These are phyloP conservation scores for Peromyscus attwateri DNA, from an alignment of 2,797 vertebrate species.

Conservation along the genomic window DNA sequence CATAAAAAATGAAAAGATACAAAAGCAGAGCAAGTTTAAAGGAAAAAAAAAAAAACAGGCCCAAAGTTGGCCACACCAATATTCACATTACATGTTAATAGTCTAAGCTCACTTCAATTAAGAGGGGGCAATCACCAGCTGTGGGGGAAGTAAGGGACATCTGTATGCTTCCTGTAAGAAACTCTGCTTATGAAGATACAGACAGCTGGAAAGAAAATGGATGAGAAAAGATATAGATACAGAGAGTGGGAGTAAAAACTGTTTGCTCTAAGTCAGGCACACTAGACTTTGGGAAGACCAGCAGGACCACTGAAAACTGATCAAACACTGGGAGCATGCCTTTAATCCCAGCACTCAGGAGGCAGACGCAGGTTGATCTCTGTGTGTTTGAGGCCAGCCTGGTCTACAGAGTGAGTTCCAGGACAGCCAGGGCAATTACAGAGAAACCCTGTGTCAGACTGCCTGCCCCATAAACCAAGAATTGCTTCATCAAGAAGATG, in stretches of 20 bases:
- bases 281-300: background rate
- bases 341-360: background rate
- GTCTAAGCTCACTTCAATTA: background rate
- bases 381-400: background rate
- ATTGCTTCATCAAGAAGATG: background rate
- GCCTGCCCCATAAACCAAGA: background rate
- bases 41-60: background rate
- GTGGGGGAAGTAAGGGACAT: background rate
- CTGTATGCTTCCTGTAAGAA: background rate
- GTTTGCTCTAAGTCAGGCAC: background rate
- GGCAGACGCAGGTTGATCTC: background rate
- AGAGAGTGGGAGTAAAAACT: background rate
- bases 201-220: background rate
- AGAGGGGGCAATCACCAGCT: background rate
- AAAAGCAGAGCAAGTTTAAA: constrained; percentile 16
- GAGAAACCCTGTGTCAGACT: background rate
- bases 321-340: background rate
- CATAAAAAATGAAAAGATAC: background rate
- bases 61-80: background rate
- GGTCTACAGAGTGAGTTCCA: background rate
- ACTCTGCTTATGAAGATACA: background rate
- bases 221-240: background rate
- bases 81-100: background rate
- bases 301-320: background rate
- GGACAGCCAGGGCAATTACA: no score